Conservation (phyloP, 2,797 vertebrate species). For the Sphaeramia orbicularis region DNA sequence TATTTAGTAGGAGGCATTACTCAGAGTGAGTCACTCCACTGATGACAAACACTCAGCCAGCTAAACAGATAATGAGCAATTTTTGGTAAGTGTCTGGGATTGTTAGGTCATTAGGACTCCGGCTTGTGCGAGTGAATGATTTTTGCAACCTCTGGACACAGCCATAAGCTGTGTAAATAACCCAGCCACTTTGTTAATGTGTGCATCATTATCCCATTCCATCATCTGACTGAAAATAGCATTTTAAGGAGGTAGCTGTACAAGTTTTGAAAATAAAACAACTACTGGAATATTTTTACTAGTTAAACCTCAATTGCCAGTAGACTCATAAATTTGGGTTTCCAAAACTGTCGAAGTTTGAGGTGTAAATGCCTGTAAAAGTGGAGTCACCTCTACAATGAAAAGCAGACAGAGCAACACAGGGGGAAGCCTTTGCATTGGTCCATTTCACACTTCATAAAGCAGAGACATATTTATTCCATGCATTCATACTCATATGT, state of each 20-base stretch:
- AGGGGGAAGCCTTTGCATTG: conserved; percentile 58
- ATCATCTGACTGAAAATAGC: conserved; percentile 57
- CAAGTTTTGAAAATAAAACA: conserved; percentile 62
- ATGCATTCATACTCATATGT: conserved; percentile 68
- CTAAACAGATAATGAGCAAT: conserved; percentile 69
- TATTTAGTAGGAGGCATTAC: conserved; percentile 23
- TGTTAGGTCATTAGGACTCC: conserved; percentile 61
- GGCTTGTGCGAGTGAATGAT: conserved; percentile 42
- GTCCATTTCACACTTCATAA: conserved; percentile 82
- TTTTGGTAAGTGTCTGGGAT: conserved; percentile 71
- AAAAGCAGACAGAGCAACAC: conserved; percentile 62
- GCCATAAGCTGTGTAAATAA: conserved; percentile 62
- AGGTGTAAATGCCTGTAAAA: conserved; percentile 70
- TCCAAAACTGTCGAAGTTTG: conserved; percentile 60
- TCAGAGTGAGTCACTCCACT: conserved; percentile 27
- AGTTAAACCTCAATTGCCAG: conserved; percentile 62
- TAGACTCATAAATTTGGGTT: conserved; percentile 65
- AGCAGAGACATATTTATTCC: conserved; percentile 75
- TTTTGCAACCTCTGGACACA: conserved; percentile 73
- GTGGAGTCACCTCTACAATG: conserved; percentile 72
- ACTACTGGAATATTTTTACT: conserved; percentile 63
- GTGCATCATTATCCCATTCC: conserved; percentile 68
- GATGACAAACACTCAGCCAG: conserved; percentile 60
- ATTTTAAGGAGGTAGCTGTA: conserved; percentile 43
- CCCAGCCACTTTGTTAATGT: conserved; percentile 62